These are phyloP conservation scores for Marmota monax DNA, from an alignment of 2,113 vertebrate genomes.

Conservation along the genomic window DNA sequence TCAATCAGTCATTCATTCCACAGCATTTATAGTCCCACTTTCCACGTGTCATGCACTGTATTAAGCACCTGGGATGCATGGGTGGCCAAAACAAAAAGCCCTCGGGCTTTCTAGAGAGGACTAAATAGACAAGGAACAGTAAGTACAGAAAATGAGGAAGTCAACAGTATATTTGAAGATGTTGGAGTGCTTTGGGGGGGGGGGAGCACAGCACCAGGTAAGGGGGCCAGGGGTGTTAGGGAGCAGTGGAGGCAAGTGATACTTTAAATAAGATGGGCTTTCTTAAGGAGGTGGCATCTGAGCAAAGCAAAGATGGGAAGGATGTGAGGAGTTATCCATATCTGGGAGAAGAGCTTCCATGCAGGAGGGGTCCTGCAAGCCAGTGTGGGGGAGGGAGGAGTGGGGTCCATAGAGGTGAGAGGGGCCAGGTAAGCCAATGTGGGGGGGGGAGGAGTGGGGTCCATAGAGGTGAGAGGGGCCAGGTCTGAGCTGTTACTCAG, in stretches of 20 bases:
- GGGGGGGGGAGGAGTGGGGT: fast-evolving
- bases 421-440: neutral
- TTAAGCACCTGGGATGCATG: neutral
- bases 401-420: fast-evolving
- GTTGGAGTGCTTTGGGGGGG: neutral
- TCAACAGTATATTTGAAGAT: neutral
- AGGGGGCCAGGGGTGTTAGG: neutral
- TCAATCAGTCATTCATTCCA: neutral
- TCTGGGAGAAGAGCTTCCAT: neutral
- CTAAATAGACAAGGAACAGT: fast-evolving
- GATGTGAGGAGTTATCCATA: neutral
- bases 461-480: neutral
- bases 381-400: neutral
- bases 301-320: neutral
- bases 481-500: neutral
- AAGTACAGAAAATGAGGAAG: neutral
- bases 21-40: neutral
- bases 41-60: too few species aligned
- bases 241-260: neutral
- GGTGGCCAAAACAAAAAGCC: neutral
- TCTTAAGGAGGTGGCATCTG: neutral
- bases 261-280: neutral
- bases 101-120: neutral
- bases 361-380: neutral
- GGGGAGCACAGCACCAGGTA: neutral